Base-by-base conservation (phyloP, 2,797 vertebrate genomes). In the Emys orbicularis region DNA sequence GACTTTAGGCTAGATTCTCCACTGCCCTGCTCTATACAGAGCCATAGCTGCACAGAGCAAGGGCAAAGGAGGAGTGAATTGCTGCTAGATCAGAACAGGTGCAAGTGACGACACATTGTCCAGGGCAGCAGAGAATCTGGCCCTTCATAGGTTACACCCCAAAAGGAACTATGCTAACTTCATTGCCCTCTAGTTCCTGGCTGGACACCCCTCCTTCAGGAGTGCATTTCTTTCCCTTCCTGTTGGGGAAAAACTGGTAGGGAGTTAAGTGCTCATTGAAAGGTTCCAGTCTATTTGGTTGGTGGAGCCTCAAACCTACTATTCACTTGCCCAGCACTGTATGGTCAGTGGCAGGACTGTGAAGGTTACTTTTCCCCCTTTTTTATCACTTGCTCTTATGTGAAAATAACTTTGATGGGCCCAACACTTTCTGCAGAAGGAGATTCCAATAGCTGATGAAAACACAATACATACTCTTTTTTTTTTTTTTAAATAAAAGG, bases 1-100 rank as follows among this genome's bases (percentile, higher is more conserved):
- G 31, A 54, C 2, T 37, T 72, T 72, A 41, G n/a, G 65, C 19
- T 72, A 12, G 12, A 59, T 6, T 3, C 1, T 65, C 27, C 34
- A 27, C 53, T 3, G 0, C 65, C 23, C 27, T 2, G 61, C 9
- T 54, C 83, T 57, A 5, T 0, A 1, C 54, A 10, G 31, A 86
- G 83, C 47, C 54, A 5, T 6, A 5, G 27, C 2, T 41, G 77
- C 83, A 82, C 61, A 76, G 12, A 53, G 12, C 27, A 79, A 81
- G 47, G 77, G 56, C 2, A 12, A 2, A 34, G 27, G 12, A 57
- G 6, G 15, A 8, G 31, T 2, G 19, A 61, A 27, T 65, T 16
- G 12, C 49, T 61, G 47, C 12, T 25, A 65, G 47, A 83, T 65
- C 34, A 50, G 59, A 47, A 23, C 19, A 83, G 44, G 21, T 34